phyloP scores from a whole-genome alignment of 2,888 invertebrate genomes.

The Psylliodes chrysocephalus region DNA sequence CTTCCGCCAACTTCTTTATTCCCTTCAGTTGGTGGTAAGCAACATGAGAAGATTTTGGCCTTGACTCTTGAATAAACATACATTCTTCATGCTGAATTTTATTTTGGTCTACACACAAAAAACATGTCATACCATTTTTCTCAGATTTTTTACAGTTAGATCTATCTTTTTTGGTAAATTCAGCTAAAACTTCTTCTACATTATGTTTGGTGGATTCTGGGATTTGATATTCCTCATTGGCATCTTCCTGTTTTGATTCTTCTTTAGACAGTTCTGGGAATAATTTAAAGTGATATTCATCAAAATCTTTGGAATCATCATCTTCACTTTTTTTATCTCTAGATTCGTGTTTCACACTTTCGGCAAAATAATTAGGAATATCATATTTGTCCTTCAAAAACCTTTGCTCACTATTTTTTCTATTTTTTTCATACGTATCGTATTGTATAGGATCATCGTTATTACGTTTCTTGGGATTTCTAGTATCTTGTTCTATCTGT shows the following conservation, averaged over 20 bases:
- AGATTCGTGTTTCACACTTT: constrained; percentile 45
- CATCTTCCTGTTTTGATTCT: constrained; percentile 57
- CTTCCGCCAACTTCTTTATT: constrained; percentile 64
- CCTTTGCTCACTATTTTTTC: constrained; percentile 29
- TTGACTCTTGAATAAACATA: constrained; percentile 78
- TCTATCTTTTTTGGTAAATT: constrained; percentile 78
- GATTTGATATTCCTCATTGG: constrained; percentile 58
- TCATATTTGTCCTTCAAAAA: constrained; percentile 48
- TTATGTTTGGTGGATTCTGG: constrained; percentile 71
- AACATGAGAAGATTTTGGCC: constrained; percentile 72
- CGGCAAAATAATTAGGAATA: constrained; percentile 54
- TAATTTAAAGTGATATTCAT: constrained; percentile 63
- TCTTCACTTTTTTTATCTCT: constrained; percentile 38
- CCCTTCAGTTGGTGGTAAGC: constrained; percentile 76
- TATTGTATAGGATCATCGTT: constrained; percentile 28
- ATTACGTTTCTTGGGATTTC: constrained; percentile 37
- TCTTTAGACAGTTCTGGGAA: constrained; percentile 62
- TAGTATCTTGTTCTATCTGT: constrained; percentile 25
- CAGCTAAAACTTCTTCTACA: constrained; percentile 77
- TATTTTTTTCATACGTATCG: constrained; percentile 24
- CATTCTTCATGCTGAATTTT: constrained; percentile 82
- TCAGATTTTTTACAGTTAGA: constrained; percentile 77
- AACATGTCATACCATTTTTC: constrained; percentile 82
- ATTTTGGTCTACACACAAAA: constrained; percentile 75
- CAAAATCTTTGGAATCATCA: constrained; percentile 66